Base-by-base conservation (phyloP, 1,140 invertebrate species). In the Protaetia brevitarsis region DNA sequence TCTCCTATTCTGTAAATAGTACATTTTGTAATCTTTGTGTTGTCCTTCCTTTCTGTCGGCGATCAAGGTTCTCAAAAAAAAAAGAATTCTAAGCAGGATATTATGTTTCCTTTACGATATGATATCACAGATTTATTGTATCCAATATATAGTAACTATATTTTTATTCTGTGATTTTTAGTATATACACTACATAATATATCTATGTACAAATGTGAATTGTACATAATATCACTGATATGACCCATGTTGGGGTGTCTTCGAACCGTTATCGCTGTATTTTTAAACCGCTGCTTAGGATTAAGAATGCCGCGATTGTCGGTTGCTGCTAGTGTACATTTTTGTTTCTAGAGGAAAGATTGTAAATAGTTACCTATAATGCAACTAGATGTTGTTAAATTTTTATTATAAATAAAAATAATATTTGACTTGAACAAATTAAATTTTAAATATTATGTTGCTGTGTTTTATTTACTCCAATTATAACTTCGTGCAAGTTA, bases 311-410 rank as follows among this genome's bases (percentile, higher is more conserved):
- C 19, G 8, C 41, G 41, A 19, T 45, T 45, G 23, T 45, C 41
- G 13, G 41, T 45, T 45, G 23, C 41, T 21, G 10, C 16, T 58
- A 58, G 21, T 58, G 23, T 58, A 28, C 23, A 28, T 58, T 58
- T 58, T 58, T 58, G 56, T 58, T 58, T 58, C 56, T 58, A 58
- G 56, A 58, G 29, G 23, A 30, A 58, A 58, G 28, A 58, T 58
- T 58, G 56, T 58, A 58, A 29, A 58, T 58, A 58, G 56, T 58
- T 58, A 58, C 56, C 56, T 58, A 30, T 58, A 13, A 58, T 28
- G 23, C 56, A 58, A 58, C 56, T 58, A 58, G 26, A 8, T 58
- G 56, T 58, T 58, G 51, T 56, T 56, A 27, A 56, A 23, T 56
- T 56, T 56, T 56, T 56, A 56, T 56, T 56, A 27, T 27, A 27